phyloP scores from a whole-genome alignment of 1,140 invertebrate species.

The Globodera ellingtonae region DNA sequence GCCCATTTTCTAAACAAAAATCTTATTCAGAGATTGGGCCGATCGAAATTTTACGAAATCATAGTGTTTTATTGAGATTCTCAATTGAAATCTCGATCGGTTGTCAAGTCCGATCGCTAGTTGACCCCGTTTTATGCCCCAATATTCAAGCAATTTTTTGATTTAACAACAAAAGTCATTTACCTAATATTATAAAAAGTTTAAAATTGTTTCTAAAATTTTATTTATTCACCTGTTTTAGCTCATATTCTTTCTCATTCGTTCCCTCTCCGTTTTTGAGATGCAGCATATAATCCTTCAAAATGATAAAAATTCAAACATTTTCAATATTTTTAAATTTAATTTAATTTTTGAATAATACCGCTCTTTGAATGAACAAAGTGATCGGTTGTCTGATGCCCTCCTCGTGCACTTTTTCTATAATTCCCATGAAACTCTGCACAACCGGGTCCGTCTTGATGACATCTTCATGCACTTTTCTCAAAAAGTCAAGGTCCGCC shows the following conservation, averaged over 20 bases:
- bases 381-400: background rate
- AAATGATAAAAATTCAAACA: background rate
- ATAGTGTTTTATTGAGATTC: too few relatives aligned
- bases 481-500: background rate
- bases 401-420: background rate
- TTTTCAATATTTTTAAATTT: background rate
- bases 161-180: too few relatives aligned
- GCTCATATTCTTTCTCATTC: background rate
- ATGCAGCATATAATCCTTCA: background rate
- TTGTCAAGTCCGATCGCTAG: too few relatives aligned
- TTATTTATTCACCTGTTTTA: background rate
- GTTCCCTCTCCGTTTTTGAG: background rate
- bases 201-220: background rate
- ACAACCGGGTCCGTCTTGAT: background rate
- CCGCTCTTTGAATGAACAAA: background rate
- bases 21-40: too few relatives aligned
- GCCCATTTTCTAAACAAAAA: too few relatives aligned
- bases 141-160: too few relatives aligned
- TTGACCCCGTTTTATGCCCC: too few relatives aligned
- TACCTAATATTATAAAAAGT: background rate
- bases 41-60: too few relatives aligned
- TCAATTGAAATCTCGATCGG: too few relatives aligned
- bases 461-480: background rate
- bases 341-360: background rate
- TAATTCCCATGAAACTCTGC: background rate